These are phyloP conservation scores for Ptiloglossa arizonensis DNA, from an alignment of 1,140 invertebrate genomes.

Conservation along the genomic window DNA sequence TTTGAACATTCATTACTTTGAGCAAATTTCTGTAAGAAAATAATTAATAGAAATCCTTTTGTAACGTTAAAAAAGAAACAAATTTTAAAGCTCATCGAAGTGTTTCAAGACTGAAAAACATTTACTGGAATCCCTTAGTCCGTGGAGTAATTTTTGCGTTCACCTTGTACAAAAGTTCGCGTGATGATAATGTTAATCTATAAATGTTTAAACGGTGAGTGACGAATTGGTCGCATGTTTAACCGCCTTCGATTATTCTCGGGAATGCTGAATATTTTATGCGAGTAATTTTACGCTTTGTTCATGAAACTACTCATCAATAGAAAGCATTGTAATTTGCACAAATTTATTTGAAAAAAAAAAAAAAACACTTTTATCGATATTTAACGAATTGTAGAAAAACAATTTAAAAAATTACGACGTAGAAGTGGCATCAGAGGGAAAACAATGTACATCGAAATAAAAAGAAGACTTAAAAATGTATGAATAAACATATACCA, in stretches of 20 bases:
- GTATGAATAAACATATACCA: too few relatives aligned
- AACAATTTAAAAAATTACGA: too few relatives aligned
- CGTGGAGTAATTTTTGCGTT: slow-evolving; percentile 9
- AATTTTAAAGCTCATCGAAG: too few relatives aligned
- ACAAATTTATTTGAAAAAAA: not conserved
- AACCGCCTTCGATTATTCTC: slow-evolving; percentile 37
- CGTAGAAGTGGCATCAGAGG: too few relatives aligned
- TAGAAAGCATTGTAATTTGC: not conserved
- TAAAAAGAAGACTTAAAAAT: too few relatives aligned
- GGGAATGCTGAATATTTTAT: slow-evolving; percentile 33
- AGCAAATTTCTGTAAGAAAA: too few relatives aligned
- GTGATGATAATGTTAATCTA: slow-evolving; percentile 39
- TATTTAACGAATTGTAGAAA: too few relatives aligned
- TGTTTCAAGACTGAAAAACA: slow-evolving; percentile 14
- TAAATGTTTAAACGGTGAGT: slow-evolving; percentile 40
- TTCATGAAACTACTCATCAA: not conserved
- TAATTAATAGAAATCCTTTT: too few relatives aligned
- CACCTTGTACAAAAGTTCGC: slow-evolving; percentile 12
- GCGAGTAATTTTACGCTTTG: slow-evolving; percentile 10
- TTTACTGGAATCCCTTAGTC: not conserved
- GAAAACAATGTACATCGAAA: too few relatives aligned
- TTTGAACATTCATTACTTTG: too few relatives aligned
- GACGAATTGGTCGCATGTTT: slow-evolving; percentile 40
- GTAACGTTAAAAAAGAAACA: too few relatives aligned
- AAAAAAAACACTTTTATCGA: too few relatives aligned